Evolutionary conservation across 2,113 vertebrate species (phyloP).

Genomic region (Paralichthys olivaceus): DNA sequence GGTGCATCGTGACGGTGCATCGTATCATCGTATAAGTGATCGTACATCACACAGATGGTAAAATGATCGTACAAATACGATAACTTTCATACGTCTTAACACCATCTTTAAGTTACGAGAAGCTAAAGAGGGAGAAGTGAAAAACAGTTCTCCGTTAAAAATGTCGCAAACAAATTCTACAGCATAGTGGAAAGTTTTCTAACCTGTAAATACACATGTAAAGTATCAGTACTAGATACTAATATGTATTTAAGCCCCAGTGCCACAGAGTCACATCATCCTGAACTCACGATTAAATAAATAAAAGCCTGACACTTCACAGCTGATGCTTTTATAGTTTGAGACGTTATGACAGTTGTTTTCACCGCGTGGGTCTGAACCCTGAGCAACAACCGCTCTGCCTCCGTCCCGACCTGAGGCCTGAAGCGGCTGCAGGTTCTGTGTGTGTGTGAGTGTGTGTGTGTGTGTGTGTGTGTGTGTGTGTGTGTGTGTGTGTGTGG

Average conservation of each 20-base stretch:
- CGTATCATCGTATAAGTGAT: no score
- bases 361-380: constrained; percentile 1
- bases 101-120: no score
- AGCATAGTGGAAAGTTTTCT: no score
- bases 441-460: constrained; percentile 43
- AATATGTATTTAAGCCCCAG: background rate
- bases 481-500: constrained; percentile 57
- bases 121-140: no score
- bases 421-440: constrained; percentile 5
- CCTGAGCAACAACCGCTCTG: background rate
- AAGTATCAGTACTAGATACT: no score
- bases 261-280: background rate
- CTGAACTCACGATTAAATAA: background rate
- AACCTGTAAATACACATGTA: background rate
- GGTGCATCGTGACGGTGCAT: no score
- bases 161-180: no score
- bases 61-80: no score
- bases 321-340: constrained; percentile 10
- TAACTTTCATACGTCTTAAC: no score
- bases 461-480: constrained; percentile 51
- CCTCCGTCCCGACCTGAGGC: constrained; percentile 37
- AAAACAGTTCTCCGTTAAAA: no score
- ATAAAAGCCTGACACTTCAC: background rate
- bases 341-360: constrained; percentile 5
- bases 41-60: no score